These are phyloP conservation scores for Tenebrio molitor DNA, from an alignment of 1,140 invertebrate genomes.

Conservation along the genomic window DNA sequence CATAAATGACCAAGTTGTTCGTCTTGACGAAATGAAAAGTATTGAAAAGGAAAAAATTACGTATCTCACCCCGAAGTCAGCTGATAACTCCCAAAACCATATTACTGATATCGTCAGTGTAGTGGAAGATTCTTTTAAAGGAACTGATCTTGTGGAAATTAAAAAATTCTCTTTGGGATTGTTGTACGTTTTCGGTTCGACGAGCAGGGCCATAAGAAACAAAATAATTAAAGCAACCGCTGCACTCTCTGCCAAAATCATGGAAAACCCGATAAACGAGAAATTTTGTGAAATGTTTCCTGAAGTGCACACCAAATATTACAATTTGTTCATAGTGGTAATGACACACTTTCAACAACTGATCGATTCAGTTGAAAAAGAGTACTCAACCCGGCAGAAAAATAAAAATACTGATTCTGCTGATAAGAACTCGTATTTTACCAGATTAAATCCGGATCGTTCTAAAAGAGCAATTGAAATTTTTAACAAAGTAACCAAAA, in stretches of 20 bases:
- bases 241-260: not conserved
- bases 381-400: conserved; percentile 47
- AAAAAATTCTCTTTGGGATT: too few species aligned
- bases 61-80: conserved; percentile 33
- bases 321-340: conserved; percentile 39
- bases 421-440: conserved; percentile 13
- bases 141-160: too few species aligned
- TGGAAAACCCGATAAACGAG: not conserved
- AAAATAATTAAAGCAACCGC: conserved; percentile 21
- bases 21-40: too few species aligned
- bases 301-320: conserved; percentile 28
- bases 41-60: too few species aligned
- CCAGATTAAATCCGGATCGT: not conserved
- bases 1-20: too few species aligned
- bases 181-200: too few species aligned
- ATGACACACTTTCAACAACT: conserved; percentile 46
- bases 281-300: conserved; percentile 43
- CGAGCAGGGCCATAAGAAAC: too few species aligned
- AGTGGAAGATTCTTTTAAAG: too few species aligned
- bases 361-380: conserved; percentile 27
- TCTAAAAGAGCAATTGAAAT: conserved; percentile 1
- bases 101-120: too few species aligned
- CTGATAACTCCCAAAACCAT: too few species aligned
- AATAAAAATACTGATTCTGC: not conserved
- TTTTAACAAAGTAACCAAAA: conserved; percentile 1